Evolutionary conservation across 2,888 invertebrate species (phyloP).

Genomic region (Caenorhabditis auriculariae): DNA sequence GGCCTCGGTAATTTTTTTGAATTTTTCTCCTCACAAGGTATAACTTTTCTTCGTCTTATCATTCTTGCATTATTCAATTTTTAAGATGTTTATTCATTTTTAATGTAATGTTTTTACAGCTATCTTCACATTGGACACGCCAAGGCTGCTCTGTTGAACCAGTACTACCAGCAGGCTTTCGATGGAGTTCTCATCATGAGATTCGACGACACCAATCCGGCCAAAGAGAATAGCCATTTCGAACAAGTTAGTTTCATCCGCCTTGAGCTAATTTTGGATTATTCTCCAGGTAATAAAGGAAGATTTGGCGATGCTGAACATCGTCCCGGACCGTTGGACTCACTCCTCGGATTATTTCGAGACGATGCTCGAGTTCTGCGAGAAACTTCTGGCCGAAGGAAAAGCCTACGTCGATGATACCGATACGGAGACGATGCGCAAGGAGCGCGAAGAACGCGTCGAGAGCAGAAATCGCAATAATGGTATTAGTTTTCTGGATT

Average conservation of each 20-base stretch:
- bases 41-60: too few species aligned
- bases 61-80: too few species aligned
- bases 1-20: neutral
- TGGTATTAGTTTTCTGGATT: slow-evolving; percentile 25
- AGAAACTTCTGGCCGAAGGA: slow-evolving; percentile 78
- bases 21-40: too few species aligned
- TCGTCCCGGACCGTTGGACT: slow-evolving; percentile 87
- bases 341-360: slow-evolving; percentile 97
- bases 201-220: slow-evolving; percentile 99
- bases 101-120: slow-evolving; percentile 65
- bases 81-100: too few species aligned
- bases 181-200: slow-evolving; percentile 93
- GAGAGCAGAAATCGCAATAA: slow-evolving; percentile 71
- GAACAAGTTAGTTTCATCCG: slow-evolving; percentile 75
- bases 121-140: slow-evolving; percentile 97
- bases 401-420: slow-evolving; percentile 96
- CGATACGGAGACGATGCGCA: slow-evolving; percentile 89
- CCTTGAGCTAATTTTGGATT: neutral
- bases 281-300: slow-evolving; percentile 76
- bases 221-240: slow-evolving; percentile 94
- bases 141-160: slow-evolving; percentile 95
- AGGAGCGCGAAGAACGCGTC: slow-evolving; percentile 83
- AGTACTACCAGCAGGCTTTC: slow-evolving; percentile 90
- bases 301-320: slow-evolving; percentile 85
- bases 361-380: slow-evolving; percentile 82